Percentiles rank a stretch among this genome's conserved stretches.
Evolutionary conservation across 2,113 vertebrate species (phyloP).

Genomic region (Pandion haliaetus): DNA sequence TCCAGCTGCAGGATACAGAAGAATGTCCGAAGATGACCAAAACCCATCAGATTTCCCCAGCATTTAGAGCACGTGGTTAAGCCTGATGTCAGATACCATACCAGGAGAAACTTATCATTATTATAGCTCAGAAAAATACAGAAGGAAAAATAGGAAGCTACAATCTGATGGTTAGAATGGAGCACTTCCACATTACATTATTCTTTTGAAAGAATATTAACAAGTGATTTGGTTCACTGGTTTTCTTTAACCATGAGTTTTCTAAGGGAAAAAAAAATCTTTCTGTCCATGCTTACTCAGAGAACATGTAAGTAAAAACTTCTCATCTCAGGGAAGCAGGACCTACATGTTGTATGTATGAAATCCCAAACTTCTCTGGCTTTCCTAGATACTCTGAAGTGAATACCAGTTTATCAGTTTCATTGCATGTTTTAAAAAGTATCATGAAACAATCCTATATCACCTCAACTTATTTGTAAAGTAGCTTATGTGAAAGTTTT

Average conservation of each 20-base stretch:
- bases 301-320: not conserved
- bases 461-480: not conserved
- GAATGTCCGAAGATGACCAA: not conserved
- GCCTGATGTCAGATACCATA: not conserved
- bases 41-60: not conserved
- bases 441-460: not conserved
- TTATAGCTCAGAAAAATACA: not conserved
- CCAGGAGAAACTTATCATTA: not conserved
- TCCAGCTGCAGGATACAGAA: not conserved
- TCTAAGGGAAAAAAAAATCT: not conserved
- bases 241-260: not conserved
- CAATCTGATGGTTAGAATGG: not conserved
- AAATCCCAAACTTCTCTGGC: not conserved
- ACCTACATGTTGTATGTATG: not conserved
- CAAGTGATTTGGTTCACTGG: not conserved
- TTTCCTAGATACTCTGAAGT: not conserved
- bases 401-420: not conserved
- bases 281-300: not conserved
- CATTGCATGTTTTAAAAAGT: not conserved
- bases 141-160: not conserved
- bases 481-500: not conserved
- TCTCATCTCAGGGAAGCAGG: not conserved
- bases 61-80: not conserved
- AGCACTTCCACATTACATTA: not conserved
- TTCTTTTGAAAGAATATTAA: not conserved